Evolutionary conservation across 2,113 vertebrate species (phyloP), one percentile per base, ranked within the genome.

Genomic region (Takifugu bimaculatus): DNA sequence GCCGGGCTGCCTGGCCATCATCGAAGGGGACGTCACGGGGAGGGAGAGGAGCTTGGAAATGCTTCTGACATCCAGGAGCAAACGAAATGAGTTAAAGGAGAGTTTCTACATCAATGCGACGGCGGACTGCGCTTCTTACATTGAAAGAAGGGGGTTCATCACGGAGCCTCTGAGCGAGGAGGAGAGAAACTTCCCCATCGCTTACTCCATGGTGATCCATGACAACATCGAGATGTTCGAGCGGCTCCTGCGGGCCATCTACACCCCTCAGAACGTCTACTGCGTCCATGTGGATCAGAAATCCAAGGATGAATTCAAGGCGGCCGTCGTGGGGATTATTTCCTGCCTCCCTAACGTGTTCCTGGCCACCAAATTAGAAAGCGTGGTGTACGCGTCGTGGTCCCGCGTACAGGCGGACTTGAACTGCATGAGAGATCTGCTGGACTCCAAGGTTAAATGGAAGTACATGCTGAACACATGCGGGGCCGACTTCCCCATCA

Each of bases 151-250:
- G 72, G 90, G 86, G 5, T 97, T 93, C 73, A 45, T 94, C 0
- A 87, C 78, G 2, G 75, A 73, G 12, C 82, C 93, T 0, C 76
- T 95, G 49, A 97, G 94, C 74, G 61, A 69, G n/a, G 93, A 93
- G 49, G 95, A 97, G 74, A 68, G 10, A 0, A 68, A 68, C 5
- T 96, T 91, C 57, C 95, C 93, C 7, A 90, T 98, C 1, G 93
- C 95, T 0, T 98, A 93, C 60, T 96, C 95, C 13, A 95, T 98
- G 85, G 94, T 97, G 72, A 86, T 97, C 52, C 95, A 98, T 3
- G 39, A 94, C n/a, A 93, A 95, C 49, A 92, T 95, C 0, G 93
- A 96, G 70, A 94, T 95, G 92, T 97, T 98, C 9, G 95, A 98
- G 76, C 88, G 94, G 44, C 90, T 98, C 4, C 78, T 97, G 3